Percentiles rank a stretch among this genome's conserved stretches.
Conservation (phyloP, 2,888 invertebrate species). For the Cordilura impudica region DNA sequence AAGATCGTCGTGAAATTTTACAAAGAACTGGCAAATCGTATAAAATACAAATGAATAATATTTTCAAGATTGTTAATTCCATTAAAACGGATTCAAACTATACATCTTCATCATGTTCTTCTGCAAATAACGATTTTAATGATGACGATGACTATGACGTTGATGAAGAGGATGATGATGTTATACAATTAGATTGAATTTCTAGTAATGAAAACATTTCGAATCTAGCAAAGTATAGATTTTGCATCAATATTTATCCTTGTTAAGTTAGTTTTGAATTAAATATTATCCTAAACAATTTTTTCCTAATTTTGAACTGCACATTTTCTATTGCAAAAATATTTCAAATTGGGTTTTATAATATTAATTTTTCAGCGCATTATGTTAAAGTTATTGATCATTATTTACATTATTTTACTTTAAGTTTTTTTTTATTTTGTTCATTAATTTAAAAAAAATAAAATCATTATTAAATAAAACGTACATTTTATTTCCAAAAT, state of each 20-base stretch:
- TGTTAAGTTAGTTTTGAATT: background rate
- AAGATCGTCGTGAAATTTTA: slow-evolving; percentile 64
- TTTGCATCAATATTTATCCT: background rate
- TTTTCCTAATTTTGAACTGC: background rate
- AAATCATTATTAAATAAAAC: slow-evolving; percentile 23
- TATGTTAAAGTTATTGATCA: background rate
- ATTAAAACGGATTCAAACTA: slow-evolving; percentile 60
- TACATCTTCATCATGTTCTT: slow-evolving; percentile 5
- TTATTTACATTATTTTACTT: background rate
- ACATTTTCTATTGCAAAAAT: background rate
- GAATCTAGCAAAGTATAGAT: background rate
- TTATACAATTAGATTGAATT: slow-evolving; percentile 42
- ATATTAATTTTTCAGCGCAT: background rate
- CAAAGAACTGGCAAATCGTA: slow-evolving; percentile 66
- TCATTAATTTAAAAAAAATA: background rate
- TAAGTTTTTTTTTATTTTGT: slow-evolving; percentile 19
- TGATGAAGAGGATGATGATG: background rate
- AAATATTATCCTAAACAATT: background rate
- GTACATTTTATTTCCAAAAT: background rate
- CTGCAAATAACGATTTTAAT: background rate
- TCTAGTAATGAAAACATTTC: background rate
- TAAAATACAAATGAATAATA: slow-evolving; percentile 68
- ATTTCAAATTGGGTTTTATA: background rate
- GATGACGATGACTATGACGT: background rate
- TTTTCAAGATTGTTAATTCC: slow-evolving; percentile 68